Conservation (phyloP, 2,113 vertebrate genomes). For the Tamias sibiricus region DNA sequence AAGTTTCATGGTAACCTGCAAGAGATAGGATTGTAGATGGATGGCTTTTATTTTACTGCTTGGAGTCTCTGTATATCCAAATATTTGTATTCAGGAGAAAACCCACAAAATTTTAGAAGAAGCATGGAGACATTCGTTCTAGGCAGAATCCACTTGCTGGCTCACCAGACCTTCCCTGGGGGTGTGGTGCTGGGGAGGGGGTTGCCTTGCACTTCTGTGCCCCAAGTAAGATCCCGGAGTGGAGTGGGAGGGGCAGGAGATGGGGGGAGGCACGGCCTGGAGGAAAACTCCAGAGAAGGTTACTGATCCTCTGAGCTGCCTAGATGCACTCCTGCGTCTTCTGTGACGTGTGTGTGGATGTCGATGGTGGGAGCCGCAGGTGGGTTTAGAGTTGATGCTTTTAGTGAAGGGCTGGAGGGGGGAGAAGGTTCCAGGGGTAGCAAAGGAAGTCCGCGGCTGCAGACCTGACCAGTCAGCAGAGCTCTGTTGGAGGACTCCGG, state of each 20-base stretch:
- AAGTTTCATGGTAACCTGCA: background rate
- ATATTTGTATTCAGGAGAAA: background rate
- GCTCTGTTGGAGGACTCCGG: background rate
- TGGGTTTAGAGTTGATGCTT: background rate
- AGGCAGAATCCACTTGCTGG: background rate
- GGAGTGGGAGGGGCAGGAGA: fast-evolving
- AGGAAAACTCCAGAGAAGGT: fast-evolving
- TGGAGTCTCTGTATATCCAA: background rate
- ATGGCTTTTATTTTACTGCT: background rate
- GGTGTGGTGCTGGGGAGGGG: fast-evolving
- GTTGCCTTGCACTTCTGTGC: background rate
- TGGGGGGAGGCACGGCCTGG: fast-evolving
- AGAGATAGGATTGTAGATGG: no score
- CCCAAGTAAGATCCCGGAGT: no score
- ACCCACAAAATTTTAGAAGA: background rate
- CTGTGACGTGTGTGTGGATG: fast-evolving
- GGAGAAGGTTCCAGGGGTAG: background rate
- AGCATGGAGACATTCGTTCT: background rate
- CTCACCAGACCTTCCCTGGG: background rate
- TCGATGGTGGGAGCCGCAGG: background rate
- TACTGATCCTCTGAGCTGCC: background rate
- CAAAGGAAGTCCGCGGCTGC: no score
- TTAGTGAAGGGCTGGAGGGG: background rate
- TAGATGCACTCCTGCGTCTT: background rate
- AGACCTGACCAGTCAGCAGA: no score